Evolutionary conservation across 2,113 vertebrate species (phyloP), one percentile per base, ranked within the genome.

Genomic region (Phalacrocorax brasilianus): DNA sequence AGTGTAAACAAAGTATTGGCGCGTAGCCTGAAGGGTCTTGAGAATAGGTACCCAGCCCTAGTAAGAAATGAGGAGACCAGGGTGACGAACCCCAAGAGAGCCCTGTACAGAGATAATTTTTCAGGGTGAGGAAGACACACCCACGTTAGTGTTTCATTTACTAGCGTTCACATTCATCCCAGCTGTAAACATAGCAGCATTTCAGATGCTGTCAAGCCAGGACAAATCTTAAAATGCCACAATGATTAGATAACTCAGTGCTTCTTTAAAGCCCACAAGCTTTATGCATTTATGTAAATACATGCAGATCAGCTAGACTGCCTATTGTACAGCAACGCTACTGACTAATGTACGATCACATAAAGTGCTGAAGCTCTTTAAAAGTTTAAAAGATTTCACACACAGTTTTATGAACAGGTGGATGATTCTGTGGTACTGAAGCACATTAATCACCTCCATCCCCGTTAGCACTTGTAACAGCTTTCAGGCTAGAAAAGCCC

Each of bases 1-100:
- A 98, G 98, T 97, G 98, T 98, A 98, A 98, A 98, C 98, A 98
- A 98, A 98, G 98, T 97, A 98, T 96, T 98, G 98, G 98, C 98
- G 98, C 98, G 98, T 98, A 99, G 98, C 99, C 98, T 98, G 98
- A 98, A 96, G 98, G 98, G 98, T 98, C 98, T 98, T 98, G 98
- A 99, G 98, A 98, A 98, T 98, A 98, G 98, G 98, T 97, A 98
- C 98, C 99, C 98, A 99, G 98, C 98, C 98, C 99, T 98, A 98
- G 97, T 96, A 96, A 98, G 98, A 99, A 97, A 99, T 89, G 98
- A 99, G 97, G 98, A 98, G 98, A 99, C 98, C 98, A 98, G 98
- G 98, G 98, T 98, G 98, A 98, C 97, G 92, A 98, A 98, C 99
- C 98, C 98, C 98, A 90, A 97, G 98, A 98, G 87, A 95, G 85